Conservation (phyloP, 2,797 vertebrate genomes). For the Xiphorhynchus erythropygius region DNA sequence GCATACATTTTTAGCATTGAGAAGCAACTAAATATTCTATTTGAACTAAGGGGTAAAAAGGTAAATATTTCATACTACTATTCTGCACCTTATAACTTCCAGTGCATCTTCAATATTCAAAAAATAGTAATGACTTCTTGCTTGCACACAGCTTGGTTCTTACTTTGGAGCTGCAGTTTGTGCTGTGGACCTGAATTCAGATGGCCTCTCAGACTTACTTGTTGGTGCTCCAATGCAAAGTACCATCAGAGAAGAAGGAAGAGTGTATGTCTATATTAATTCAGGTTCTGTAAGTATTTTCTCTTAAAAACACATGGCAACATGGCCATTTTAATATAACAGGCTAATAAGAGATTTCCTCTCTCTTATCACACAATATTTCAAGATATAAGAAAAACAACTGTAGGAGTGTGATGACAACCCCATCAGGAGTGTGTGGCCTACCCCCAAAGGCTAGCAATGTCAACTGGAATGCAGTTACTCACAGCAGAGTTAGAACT, state of each 20-base stretch:
- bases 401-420: background rate
- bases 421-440: background rate
- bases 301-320: background rate
- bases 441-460: background rate
- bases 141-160: conserved; percentile 85
- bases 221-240: conserved; percentile 94
- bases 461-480: fast-evolving
- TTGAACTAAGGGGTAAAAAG: conserved; percentile 86
- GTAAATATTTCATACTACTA: conserved; percentile 68
- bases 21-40: conserved; percentile 77
- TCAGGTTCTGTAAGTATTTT: conserved; percentile 84
- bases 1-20: conserved; percentile 86
- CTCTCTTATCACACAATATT: background rate
- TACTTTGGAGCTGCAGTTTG: conserved; percentile 94
- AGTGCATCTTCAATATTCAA: background rate
- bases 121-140: background rate
- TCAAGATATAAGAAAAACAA: background rate
- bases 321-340: background rate
- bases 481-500: background rate
- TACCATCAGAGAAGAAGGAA: conserved; percentile 89
- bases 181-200: conserved; percentile 89
- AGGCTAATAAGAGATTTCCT: background rate
- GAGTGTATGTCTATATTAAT: conserved; percentile 93
- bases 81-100: background rate
- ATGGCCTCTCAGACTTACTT: conserved; percentile 92